phyloP scores from a whole-genome alignment of 2,113 vertebrate genomes.

The Lophius piscatorius region DNA sequence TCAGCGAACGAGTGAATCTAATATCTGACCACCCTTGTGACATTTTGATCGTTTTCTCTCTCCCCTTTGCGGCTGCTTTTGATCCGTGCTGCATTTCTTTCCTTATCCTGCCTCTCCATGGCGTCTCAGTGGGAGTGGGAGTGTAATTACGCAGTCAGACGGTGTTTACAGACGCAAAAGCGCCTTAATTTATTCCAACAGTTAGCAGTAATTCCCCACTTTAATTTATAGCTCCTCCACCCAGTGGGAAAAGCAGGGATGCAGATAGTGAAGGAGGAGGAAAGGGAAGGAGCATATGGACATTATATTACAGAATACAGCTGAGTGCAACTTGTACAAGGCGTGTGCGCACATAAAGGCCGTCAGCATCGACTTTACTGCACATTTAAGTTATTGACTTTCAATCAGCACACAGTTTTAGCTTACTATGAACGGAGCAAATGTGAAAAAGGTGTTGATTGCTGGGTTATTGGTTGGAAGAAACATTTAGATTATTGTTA shows the following conservation, averaged over 20 bases:
- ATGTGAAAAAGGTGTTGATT: too few species aligned
- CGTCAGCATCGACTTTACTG: slow-evolving; percentile 29
- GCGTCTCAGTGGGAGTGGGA: slow-evolving; percentile 77
- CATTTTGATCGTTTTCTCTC: slow-evolving; percentile 34
- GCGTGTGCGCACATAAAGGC: slow-evolving; percentile 13
- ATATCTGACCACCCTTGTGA: slow-evolving; percentile 45
- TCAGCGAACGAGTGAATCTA: slow-evolving; percentile 31
- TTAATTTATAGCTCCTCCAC: slow-evolving; percentile 84
- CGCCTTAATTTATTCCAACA: slow-evolving; percentile 84
- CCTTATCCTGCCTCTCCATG: slow-evolving; percentile 60
- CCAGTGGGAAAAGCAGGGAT: slow-evolving; percentile 68
- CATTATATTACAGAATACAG: slow-evolving; percentile 42
- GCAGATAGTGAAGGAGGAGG: slow-evolving; percentile 57
- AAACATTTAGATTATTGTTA: neutral
- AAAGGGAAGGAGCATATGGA: slow-evolving; percentile 56
- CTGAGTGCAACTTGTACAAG: slow-evolving; percentile 28
- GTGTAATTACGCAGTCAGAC: slow-evolving; percentile 85
- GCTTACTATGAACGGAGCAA: too few species aligned
- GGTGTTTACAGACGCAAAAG: slow-evolving; percentile 85
- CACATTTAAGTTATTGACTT: slow-evolving; percentile 14
- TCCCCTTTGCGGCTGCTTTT: slow-evolving; percentile 25
- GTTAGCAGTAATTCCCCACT: slow-evolving; percentile 86
- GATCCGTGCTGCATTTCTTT: slow-evolving; percentile 35
- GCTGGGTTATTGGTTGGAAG: slow-evolving; percentile 2
- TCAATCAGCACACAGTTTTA: slow-evolving; percentile 9